Conservation (phyloP, 37 sponge, comb jelly and placozoan genomes). For the Lycopodina hypogea region DNA sequence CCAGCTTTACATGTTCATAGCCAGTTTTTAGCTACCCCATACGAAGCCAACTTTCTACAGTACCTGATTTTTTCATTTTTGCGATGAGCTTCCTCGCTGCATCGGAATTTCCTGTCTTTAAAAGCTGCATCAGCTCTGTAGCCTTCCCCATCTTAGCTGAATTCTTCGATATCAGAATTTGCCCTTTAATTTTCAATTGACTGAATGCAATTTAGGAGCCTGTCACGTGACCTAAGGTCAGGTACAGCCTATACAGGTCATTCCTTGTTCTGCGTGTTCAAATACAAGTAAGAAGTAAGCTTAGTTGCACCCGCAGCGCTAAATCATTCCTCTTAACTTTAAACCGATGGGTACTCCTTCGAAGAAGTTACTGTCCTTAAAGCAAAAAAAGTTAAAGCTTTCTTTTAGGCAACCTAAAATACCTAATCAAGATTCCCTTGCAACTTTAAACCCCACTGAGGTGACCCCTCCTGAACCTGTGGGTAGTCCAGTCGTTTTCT, state of each 20-base stretch:
- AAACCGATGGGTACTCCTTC: too few relatives aligned
- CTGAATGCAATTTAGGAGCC: not conserved
- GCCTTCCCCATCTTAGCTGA: constrained; percentile 70
- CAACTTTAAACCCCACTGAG: not conserved
- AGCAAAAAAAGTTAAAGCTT: constrained; percentile 18
- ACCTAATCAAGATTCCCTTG: not conserved
- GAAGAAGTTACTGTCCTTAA: constrained; percentile 9
- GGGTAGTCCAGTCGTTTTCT: not conserved
- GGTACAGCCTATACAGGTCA: too few relatives aligned
- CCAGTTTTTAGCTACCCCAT: too few relatives aligned
- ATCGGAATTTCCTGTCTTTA: constrained; percentile 71
- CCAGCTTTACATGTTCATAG: too few relatives aligned
- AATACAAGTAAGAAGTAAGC: not conserved
- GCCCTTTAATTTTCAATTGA: not conserved
- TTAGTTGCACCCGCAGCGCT: too few relatives aligned
- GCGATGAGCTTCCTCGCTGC: constrained; percentile 75
- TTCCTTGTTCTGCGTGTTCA: too few relatives aligned
- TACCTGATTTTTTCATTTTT: constrained; percentile 85
- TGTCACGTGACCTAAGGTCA: not conserved
- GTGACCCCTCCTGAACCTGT: too few relatives aligned
- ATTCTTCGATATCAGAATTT: not conserved
- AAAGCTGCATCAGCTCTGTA: constrained; percentile 66
- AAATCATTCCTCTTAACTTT: too few relatives aligned
- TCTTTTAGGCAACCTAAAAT: not conserved
- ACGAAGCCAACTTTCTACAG: not conserved